A percentile compares a stretch with the other conserved stretches of the same genome.
Evolutionary conservation across 2,888 invertebrate species (phyloP).

Genomic region (Microctonus aethiopoides): DNA sequence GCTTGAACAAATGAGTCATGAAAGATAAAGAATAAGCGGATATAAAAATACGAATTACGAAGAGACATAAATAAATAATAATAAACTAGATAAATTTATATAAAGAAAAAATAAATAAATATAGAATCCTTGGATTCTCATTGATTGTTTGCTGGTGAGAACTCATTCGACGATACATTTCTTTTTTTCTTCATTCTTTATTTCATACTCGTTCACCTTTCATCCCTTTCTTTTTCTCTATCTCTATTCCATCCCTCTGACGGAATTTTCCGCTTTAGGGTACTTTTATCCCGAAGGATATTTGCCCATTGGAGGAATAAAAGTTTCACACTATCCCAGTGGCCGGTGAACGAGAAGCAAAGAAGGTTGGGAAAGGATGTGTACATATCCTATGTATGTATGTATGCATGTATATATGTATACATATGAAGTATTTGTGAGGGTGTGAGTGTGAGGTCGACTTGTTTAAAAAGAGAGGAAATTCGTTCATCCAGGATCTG

Average conservation of each 20-base stretch:
- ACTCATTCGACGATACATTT: constrained; percentile 5
- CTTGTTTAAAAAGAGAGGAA: constrained; percentile 32
- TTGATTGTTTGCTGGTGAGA: too few relatives aligned
- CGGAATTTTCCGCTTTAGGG: constrained; percentile 35
- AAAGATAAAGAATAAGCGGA: too few relatives aligned
- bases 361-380: not conserved
- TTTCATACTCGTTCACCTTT: not conserved
- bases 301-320: constrained; percentile 41
- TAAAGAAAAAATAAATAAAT: not conserved
- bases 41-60: too few relatives aligned
- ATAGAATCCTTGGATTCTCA: too few relatives aligned
- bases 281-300: constrained; percentile 40
- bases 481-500: constrained; percentile 30
- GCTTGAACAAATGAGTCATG: not conserved
- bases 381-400: too few relatives aligned
- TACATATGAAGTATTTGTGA: not conserved
- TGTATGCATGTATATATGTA: not conserved
- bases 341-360: constrained; percentile 11
- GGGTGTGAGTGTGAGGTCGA: not conserved
- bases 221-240: not conserved
- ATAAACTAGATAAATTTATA: too few relatives aligned
- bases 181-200: not conserved
- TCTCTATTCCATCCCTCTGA: not conserved
- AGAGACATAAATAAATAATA: not conserved
- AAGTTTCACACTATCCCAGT: constrained; percentile 38